phyloP scores from a whole-genome alignment of 2,888 invertebrate species.

The Nezara viridula region DNA sequence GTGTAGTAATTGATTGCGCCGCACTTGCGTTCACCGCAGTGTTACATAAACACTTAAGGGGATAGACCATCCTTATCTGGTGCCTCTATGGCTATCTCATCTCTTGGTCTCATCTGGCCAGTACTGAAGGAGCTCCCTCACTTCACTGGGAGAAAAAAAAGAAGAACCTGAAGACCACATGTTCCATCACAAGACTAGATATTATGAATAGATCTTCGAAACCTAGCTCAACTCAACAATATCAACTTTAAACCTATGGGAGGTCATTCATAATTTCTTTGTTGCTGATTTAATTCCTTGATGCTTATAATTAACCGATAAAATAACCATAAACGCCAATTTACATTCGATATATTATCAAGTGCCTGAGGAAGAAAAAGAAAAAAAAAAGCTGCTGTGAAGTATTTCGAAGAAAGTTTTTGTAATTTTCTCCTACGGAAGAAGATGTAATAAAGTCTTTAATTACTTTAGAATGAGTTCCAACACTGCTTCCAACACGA shows the following conservation, averaged over 20 bases:
- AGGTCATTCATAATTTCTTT: not conserved
- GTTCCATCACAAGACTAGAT: not conserved
- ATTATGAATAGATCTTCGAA: not conserved
- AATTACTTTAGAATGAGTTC: not conserved
- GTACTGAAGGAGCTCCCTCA: slow-evolving; percentile 1
- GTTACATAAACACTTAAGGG: slow-evolving; percentile 6
- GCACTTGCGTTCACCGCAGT: not conserved
- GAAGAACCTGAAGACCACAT: not conserved
- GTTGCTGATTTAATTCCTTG: not conserved
- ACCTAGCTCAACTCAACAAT: not conserved
- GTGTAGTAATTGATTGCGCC: slow-evolving; percentile 9
- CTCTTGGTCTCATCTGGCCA: not conserved
- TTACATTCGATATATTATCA: not conserved
- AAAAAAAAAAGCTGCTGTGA: not conserved
- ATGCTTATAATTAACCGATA: not conserved
- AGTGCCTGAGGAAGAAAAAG: not conserved
- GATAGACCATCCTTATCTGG: slow-evolving; percentile 18
- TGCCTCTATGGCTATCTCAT: not conserved
- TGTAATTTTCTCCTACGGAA: not conserved
- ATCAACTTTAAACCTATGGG: not conserved
- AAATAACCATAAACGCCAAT: not conserved
- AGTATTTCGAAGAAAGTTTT: not conserved
- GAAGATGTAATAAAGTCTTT: not conserved
- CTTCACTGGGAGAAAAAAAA: not conserved
- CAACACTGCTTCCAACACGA: not conserved